A percentile compares a stretch with the other conserved stretches of the same genome.
Conservation (phyloP, 2,888 invertebrate species). For the Meta bourneti region DNA sequence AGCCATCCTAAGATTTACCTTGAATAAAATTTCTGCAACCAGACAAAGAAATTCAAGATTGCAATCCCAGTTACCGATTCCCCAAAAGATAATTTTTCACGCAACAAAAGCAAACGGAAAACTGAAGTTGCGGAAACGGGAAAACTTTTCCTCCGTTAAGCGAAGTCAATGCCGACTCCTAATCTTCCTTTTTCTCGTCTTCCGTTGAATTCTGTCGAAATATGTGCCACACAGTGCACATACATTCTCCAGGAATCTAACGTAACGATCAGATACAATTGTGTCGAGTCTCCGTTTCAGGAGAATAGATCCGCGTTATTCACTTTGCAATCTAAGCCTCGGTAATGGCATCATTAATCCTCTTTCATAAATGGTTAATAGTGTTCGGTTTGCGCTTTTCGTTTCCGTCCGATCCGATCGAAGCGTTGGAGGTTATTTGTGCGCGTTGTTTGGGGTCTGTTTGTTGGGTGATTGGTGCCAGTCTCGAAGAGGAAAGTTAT, state of each 20-base stretch:
- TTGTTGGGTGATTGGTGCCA: too few species aligned
- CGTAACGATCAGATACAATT: constrained; percentile 24
- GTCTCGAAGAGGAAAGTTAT: too few species aligned
- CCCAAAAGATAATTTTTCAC: not conserved
- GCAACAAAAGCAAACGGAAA: not conserved
- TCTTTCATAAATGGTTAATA: constrained; percentile 30
- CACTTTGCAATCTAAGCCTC: constrained; percentile 12
- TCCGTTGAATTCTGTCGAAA: not conserved
- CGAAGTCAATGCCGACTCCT: not conserved
- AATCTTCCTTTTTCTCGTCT: constrained; percentile 1
- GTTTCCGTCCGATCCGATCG: not conserved
- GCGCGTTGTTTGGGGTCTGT: not conserved
- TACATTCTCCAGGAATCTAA: not conserved
- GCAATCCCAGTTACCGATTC: not conserved
- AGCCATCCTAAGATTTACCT: too few species aligned
- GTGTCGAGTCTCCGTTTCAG: not conserved
- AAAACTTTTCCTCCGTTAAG: not conserved
- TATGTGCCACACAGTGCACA: not conserved
- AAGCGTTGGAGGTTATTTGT: not conserved
- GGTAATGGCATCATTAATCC: constrained; percentile 44
- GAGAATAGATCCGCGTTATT: not conserved
- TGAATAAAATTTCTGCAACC: too few species aligned
- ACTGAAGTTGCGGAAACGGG: not conserved
- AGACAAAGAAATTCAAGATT: not conserved
- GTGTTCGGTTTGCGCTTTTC: not conserved